A percentile compares a stretch with the other conserved stretches of the same genome.
These are phyloP conservation scores for Nomada lathburiana DNA, from an alignment of 2,888 invertebrate genomes.

Conservation along the genomic window DNA sequence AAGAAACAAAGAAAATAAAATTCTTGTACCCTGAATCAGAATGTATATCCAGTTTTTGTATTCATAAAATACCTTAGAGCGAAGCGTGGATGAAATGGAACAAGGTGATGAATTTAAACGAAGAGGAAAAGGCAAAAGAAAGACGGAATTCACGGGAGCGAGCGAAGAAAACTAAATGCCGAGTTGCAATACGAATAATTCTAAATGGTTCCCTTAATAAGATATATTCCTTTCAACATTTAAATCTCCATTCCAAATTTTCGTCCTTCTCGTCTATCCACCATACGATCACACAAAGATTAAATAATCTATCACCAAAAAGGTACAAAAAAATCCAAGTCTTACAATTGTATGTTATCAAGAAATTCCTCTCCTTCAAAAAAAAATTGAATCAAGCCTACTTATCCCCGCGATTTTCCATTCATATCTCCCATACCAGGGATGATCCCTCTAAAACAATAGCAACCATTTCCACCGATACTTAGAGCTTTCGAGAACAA, in stretches of 20 bases:
- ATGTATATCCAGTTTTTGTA: slow-evolving; percentile 25
- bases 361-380: too few relatives aligned
- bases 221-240: too few relatives aligned
- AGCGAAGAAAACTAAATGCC: background rate
- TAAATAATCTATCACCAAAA: background rate
- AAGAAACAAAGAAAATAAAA: slow-evolving; percentile 6
- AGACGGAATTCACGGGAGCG: background rate
- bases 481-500: background rate
- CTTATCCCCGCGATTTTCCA: background rate
- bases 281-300: background rate
- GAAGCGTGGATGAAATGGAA: slow-evolving; percentile 15
- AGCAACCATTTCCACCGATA: background rate
- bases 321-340: background rate
- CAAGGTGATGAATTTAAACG: slow-evolving; percentile 29
- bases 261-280: too few relatives aligned
- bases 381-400: background rate
- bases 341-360: too few relatives aligned
- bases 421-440: background rate
- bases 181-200: background rate
- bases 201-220: background rate
- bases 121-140: background rate
- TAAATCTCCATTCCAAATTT: too few relatives aligned
- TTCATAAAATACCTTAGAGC: slow-evolving; percentile 31
- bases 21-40: slow-evolving; percentile 26
- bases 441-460: background rate